A percentile compares a stretch with the other conserved stretches of the same genome.
These are phyloP conservation scores for Lepus townsendii DNA, from an alignment of 2,797 vertebrate genomes.

Conservation along the genomic window DNA sequence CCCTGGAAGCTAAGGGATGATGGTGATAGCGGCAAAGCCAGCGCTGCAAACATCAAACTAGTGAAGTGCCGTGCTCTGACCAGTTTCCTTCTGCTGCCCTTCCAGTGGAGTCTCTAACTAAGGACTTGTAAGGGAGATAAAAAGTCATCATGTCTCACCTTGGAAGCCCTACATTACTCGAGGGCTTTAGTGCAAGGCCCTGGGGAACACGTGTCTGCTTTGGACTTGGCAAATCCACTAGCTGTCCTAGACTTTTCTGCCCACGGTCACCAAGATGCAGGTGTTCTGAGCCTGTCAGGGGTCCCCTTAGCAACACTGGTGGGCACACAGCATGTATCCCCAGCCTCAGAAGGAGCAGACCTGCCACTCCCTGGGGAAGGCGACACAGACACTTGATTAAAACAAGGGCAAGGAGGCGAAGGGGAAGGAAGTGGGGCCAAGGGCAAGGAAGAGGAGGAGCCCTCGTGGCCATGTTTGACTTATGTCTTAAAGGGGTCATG, in stretches of 20 bases:
- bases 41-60: constrained; percentile 28
- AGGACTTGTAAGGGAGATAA: constrained; percentile 70
- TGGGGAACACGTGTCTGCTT: constrained; percentile 60
- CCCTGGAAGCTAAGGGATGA: constrained; percentile 44
- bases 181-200: constrained; percentile 50
- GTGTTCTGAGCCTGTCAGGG: not conserved
- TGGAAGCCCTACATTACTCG: constrained; percentile 55
- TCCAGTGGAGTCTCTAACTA: constrained; percentile 72
- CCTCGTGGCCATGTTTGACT: not conserved
- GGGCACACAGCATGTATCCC: not conserved
- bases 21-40: constrained; percentile 48
- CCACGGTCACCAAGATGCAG: too few species aligned
- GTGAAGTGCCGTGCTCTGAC: constrained; percentile 22
- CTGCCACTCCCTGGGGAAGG: not conserved
- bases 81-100: not conserved
- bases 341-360: not conserved
- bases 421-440: too few species aligned
- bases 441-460: not conserved
- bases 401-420: not conserved
- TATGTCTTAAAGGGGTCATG: not conserved
- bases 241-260: too few species aligned
- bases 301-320: not conserved
- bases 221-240: constrained; percentile 10
- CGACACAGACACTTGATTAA: not conserved
- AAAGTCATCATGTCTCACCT: constrained; percentile 69